phyloP scores from a whole-genome alignment of 2,888 invertebrate species.

The Eulithis testata region DNA sequence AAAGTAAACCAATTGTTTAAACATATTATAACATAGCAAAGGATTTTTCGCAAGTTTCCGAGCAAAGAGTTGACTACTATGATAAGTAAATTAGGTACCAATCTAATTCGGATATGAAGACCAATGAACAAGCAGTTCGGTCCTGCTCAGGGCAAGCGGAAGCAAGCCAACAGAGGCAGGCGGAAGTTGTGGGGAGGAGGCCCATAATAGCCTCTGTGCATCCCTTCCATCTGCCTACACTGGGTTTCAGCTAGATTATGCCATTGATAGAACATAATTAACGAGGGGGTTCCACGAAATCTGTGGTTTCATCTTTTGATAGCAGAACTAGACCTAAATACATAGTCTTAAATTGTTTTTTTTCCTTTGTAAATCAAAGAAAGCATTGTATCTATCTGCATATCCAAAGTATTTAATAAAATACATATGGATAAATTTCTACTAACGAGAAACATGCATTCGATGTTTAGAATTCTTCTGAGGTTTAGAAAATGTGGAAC shows the following conservation, averaged over 20 bases:
- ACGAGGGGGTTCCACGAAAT: constrained; percentile 15
- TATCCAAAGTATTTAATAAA: no score
- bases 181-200: constrained; percentile 42
- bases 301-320: neutral
- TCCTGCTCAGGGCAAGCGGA: constrained; percentile 42
- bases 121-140: constrained; percentile 36
- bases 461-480: no score
- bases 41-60: neutral
- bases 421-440: no score
- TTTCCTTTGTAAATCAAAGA: no score
- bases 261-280: constrained; percentile 39
- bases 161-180: constrained; percentile 41
- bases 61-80: constrained; percentile 13
- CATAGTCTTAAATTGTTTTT: no score
- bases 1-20: no score
- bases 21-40: no score
- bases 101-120: constrained; percentile 25
- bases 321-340: neutral
- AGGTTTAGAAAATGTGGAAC: no score
- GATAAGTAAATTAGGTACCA: constrained; percentile 36
- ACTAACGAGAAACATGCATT: no score
- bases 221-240: constrained; percentile 42
- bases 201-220: constrained; percentile 43
- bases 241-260: constrained; percentile 39
- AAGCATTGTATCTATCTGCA: no score